These are phyloP conservation scores for Ylistrum balloti DNA, from an alignment of 1,140 invertebrate genomes.

Conservation along the genomic window DNA sequence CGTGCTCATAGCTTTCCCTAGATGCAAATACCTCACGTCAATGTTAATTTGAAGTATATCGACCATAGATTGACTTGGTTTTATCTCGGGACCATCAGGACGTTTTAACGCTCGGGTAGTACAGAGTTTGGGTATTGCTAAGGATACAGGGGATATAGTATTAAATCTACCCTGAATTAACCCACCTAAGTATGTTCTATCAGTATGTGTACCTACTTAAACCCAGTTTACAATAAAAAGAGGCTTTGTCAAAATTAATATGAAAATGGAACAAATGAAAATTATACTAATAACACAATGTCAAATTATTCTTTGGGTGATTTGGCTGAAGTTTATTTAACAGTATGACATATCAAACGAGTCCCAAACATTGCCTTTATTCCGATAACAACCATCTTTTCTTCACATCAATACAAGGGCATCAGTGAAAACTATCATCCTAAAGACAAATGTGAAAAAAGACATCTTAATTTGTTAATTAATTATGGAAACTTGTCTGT, in stretches of 20 bases:
- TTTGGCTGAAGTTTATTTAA: no score
- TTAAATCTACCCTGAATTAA: neutral
- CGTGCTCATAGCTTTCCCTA: neutral
- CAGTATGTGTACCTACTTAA: neutral
- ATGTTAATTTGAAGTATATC: conserved; percentile 22
- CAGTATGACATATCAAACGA: no score
- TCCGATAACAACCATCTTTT: no score
- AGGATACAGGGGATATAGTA: neutral
- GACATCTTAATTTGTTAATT: no score
- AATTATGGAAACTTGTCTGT: no score
- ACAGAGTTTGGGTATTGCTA: neutral
- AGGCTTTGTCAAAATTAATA: neutral
- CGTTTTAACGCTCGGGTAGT: conserved; percentile 12
- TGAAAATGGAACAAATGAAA: neutral
- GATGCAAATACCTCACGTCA: no score
- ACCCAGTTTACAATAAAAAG: neutral
- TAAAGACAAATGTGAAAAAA: no score
- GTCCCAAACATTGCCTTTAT: no score
- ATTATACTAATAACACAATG: neutral
- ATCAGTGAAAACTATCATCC: no score
- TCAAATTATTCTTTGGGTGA: neutral
- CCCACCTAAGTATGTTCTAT: neutral
- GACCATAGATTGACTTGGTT: neutral
- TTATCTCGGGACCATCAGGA: neutral
- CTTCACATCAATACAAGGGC: no score